Percentiles rank a stretch among this genome's conserved stretches.
phyloP scores from a whole-genome alignment of 2,888 invertebrate genomes.

The Bruchidius siliquastri region DNA sequence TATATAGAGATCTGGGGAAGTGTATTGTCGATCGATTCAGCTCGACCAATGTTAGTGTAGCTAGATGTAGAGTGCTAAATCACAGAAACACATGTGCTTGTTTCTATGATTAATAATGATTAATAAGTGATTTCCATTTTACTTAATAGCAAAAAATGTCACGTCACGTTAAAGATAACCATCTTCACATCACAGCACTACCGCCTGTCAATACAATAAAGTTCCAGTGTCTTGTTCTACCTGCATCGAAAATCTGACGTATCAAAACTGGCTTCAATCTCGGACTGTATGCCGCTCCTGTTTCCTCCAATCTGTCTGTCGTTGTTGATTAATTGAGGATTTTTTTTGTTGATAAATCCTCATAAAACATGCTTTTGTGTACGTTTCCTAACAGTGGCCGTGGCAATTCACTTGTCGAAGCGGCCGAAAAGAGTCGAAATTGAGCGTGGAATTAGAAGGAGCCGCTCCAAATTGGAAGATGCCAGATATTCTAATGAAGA shows the following conservation, averaged over 20 bases:
- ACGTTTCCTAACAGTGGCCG: neutral
- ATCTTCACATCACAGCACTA: too few species aligned
- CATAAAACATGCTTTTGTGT: neutral
- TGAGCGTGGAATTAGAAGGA: neutral
- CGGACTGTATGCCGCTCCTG: neutral
- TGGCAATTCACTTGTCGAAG: neutral
- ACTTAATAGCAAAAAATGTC: too few species aligned
- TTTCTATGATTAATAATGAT: too few species aligned
- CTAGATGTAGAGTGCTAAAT: too few species aligned
- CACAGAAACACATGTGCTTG: too few species aligned
- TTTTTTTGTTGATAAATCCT: neutral
- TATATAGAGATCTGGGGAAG: too few species aligned
- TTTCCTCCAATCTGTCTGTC: neutral
- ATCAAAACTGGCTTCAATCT: neutral
- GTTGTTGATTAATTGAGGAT: neutral
- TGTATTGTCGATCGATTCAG: too few species aligned
- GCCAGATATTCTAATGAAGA: neutral
- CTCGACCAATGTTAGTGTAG: too few species aligned
- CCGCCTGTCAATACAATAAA: neutral
- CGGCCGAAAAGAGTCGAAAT: neutral
- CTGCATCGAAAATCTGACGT: neutral
- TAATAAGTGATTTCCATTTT: too few species aligned
- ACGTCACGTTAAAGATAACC: too few species aligned
- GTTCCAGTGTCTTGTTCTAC: neutral
- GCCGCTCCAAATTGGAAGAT: neutral